Percentiles rank a stretch among this genome's conserved stretches.
Conservation (phyloP, 2,797 vertebrate genomes). For the Peromyscus melanophrys region DNA sequence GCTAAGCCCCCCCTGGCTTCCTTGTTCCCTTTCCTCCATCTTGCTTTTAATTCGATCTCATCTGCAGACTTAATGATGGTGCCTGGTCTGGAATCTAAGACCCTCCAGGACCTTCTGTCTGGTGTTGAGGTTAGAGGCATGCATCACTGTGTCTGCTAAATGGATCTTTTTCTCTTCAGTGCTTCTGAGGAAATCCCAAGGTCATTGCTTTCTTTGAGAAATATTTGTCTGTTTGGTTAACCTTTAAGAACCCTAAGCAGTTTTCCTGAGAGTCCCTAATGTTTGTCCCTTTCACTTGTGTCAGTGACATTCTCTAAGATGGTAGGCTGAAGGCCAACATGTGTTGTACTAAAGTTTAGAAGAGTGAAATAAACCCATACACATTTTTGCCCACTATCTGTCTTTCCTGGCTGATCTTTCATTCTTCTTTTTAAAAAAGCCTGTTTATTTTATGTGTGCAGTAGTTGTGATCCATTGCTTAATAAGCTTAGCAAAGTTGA, state of each 20-base stretch:
- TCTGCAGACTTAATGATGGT: slow-evolving; percentile 42
- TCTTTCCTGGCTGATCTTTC: background rate
- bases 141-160: background rate
- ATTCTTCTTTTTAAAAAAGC: background rate
- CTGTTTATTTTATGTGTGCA: slow-evolving; percentile 38
- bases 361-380: background rate
- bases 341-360: background rate
- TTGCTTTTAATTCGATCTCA: background rate
- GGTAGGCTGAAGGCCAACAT: background rate
- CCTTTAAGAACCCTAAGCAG: background rate
- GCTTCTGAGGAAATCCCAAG: slow-evolving; percentile 27
- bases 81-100: background rate
- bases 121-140: background rate
- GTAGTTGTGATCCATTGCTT: slow-evolving; percentile 29
- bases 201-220: slow-evolving; percentile 40
- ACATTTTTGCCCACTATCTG: background rate
- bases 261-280: background rate
- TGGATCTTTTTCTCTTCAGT: background rate
- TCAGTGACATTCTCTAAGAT: background rate
- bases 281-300: background rate
- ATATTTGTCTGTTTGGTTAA: background rate
- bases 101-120: background rate
- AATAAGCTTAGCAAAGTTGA: slow-evolving; percentile 22
- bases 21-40: background rate
- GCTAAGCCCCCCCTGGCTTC: background rate